These are phyloP conservation scores for Mormyrops boulengeri DNA, from an alignment of 2,797 vertebrate genomes.

Conservation along the genomic window DNA sequence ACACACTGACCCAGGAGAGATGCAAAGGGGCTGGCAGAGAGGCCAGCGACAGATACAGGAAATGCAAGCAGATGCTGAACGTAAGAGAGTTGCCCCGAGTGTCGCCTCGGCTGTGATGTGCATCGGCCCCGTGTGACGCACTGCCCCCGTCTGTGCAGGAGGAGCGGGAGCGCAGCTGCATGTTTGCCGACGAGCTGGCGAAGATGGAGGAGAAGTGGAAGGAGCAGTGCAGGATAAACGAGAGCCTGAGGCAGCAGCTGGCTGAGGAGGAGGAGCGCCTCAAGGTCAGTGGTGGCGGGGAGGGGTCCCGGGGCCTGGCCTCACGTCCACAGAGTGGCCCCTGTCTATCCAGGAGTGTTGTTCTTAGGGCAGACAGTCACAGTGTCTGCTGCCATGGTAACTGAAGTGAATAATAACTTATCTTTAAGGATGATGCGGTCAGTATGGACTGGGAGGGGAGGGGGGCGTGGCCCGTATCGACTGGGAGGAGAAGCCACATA, in stretches of 20 bases:
- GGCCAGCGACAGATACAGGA: constrained; percentile 85
- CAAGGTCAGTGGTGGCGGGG: constrained; percentile 58
- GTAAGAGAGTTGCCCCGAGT: constrained; percentile 55
- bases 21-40: constrained; percentile 83
- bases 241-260: constrained; percentile 76
- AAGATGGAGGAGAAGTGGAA: constrained; percentile 92
- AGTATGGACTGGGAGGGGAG: background rate
- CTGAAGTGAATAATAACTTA: background rate
- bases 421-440: background rate
- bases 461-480: background rate
- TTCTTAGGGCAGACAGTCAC: background rate
- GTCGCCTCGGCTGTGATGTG: background rate
- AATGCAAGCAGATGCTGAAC: constrained; percentile 85
- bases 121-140: background rate
- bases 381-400: background rate
- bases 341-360: background rate
- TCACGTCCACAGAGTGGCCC: background rate
- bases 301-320: background rate
- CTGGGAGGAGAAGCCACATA: background rate
- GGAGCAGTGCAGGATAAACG: constrained; percentile 84
- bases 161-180: constrained; percentile 68
- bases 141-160: constrained; percentile 46
- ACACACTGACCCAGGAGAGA: constrained; percentile 80
- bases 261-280: constrained; percentile 76
- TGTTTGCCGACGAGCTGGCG: constrained; percentile 83